Conservation (phyloP, 2,888 invertebrate species). For the Caenorhabditis macrosperma region DNA sequence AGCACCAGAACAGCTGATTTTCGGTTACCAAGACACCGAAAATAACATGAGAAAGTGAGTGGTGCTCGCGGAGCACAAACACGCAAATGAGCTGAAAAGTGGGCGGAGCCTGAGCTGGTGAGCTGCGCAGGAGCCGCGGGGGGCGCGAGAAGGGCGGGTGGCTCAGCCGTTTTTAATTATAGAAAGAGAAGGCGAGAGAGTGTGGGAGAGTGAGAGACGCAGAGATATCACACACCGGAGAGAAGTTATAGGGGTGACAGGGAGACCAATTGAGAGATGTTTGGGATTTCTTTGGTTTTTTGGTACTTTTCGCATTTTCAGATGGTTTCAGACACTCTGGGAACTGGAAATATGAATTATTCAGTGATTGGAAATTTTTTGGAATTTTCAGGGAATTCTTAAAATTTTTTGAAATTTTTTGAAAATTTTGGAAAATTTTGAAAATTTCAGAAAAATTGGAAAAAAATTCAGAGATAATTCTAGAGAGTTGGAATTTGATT, state of each 20-base stretch:
- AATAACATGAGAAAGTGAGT: neutral
- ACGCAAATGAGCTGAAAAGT: constrained; percentile 36
- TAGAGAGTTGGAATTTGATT: no score
- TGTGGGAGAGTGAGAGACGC: neutral
- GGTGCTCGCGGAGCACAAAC: no score
- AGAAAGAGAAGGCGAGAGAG: constrained; percentile 24
- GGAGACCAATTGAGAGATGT: neutral
- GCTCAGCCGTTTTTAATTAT: constrained; percentile 53
- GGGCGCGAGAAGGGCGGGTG: neutral
- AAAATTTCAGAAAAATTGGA: no score
- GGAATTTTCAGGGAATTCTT: no score
- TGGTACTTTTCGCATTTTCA: no score
- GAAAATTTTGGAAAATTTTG: no score
- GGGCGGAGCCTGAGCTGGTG: constrained; percentile 34
- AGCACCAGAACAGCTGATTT: no score
- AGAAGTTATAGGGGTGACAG: constrained; percentile 6
- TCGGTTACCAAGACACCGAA: neutral
- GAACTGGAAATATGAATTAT: no score
- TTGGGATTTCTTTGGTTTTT: neutral
- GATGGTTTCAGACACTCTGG: no score
- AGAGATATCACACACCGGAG: neutral
- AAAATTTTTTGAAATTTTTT: no score
- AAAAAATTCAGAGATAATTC: no score
- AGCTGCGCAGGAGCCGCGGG: constrained; percentile 8
- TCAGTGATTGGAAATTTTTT: no score